Conservation (phyloP, 2,113 vertebrate genomes). For the Microtus ochrogaster region DNA sequence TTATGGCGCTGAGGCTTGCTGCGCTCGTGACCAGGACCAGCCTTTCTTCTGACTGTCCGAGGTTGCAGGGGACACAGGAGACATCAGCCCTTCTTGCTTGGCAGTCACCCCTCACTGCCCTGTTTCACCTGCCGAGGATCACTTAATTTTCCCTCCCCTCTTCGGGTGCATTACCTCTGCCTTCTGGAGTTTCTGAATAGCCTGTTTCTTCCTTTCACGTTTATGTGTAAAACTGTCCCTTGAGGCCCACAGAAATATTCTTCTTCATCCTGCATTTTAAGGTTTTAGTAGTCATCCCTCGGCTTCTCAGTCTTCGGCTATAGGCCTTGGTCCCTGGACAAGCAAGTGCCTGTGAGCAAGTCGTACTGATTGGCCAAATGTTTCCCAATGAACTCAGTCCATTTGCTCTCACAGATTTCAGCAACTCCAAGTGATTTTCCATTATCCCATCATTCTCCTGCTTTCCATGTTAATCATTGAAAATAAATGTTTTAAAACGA, state of each 20-base stretch:
- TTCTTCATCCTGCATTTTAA: not conserved
- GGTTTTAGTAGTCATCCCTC: not conserved
- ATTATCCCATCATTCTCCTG: not conserved
- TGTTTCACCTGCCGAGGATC: not conserved
- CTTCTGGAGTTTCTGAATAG: not conserved
- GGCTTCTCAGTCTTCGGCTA: not conserved
- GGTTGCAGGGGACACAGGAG: not conserved
- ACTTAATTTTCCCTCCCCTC: not conserved
- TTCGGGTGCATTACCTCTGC: not conserved
- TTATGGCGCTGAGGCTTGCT: not conserved
- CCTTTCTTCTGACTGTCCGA: not conserved
- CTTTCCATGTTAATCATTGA: constrained; percentile 3
- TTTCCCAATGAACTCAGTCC: not conserved
- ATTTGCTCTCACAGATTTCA: constrained; percentile 38
- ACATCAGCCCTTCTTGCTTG: not conserved
- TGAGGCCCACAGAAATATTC: not conserved
- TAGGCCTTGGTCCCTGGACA: constrained; percentile 22
- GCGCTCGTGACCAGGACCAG: constrained; percentile 23
- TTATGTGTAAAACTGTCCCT: constrained; percentile 20
- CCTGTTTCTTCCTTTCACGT: not conserved
- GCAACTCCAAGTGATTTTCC: constrained; percentile 31
- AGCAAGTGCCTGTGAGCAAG: constrained; percentile 1
- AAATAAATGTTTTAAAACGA: constrained; percentile 51
- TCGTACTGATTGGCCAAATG: not conserved
- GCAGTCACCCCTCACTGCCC: no score